Conservation (phyloP, 1,140 invertebrate genomes). For the Bombus confusus region DNA sequence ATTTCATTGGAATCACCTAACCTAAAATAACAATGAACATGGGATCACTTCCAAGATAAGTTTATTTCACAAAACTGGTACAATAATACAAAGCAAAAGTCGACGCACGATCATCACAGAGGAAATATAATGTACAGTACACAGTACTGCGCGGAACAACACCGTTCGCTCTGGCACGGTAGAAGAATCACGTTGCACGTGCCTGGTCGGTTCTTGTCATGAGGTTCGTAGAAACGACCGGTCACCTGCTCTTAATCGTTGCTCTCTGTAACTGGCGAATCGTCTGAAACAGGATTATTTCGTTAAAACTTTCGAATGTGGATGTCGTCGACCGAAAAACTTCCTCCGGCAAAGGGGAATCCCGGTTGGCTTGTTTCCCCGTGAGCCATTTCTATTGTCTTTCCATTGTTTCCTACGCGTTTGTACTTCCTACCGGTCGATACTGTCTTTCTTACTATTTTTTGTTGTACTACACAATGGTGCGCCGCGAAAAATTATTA, state of each 20-base stretch:
- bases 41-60: background rate
- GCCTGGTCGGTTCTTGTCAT: background rate
- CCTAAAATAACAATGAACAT: background rate
- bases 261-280: constrained; percentile 60
- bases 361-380: constrained; percentile 22
- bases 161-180: background rate
- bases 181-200: constrained; percentile 1
- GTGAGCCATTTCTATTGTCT: constrained; percentile 27
- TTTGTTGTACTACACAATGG: background rate
- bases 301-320: constrained; percentile 38
- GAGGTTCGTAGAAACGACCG: background rate
- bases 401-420: constrained; percentile 30
- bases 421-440: constrained; percentile 18
- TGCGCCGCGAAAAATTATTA: background rate
- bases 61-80: background rate
- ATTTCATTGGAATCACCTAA: background rate
- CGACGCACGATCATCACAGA: background rate
- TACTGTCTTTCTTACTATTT: constrained; percentile 6
- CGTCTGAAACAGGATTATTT: constrained; percentile 59
- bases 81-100: background rate
- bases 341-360: background rate
- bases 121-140: background rate
- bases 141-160: background rate
- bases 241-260: constrained; percentile 57
- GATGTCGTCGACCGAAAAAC: background rate